A percentile compares a stretch with the other conserved stretches of the same genome.
Evolutionary conservation across 2,888 invertebrate genomes (phyloP).

Genomic region (Drosophila flavopinicola): DNA sequence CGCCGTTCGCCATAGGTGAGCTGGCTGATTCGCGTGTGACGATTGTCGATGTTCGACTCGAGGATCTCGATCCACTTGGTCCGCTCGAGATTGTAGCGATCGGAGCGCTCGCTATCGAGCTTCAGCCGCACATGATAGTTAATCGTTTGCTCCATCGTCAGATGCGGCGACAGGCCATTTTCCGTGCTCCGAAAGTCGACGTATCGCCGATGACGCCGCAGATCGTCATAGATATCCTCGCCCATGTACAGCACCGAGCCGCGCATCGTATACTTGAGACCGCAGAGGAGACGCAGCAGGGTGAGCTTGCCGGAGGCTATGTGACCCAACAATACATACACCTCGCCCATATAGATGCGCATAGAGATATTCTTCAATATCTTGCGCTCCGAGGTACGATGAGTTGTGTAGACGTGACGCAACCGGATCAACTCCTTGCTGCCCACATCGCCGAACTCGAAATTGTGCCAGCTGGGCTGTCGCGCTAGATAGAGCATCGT

Average conservation of each 20-base stretch:
- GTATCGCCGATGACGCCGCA: constrained; percentile 85
- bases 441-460: constrained; percentile 69
- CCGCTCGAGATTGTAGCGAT: constrained; percentile 86
- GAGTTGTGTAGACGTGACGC: constrained; percentile 59
- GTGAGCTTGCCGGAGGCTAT: constrained; percentile 95
- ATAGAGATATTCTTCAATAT: constrained; percentile 70
- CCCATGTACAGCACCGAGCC: constrained; percentile 40
- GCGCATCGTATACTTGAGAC: constrained; percentile 86
- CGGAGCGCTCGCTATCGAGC: constrained; percentile 78
- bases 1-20: constrained; percentile 90
- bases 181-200: constrained; percentile 92
- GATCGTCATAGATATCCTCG: constrained; percentile 86
- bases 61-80: constrained; percentile 87
- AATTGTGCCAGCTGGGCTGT: constrained; percentile 63
- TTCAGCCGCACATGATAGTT: constrained; percentile 91
- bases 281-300: constrained; percentile 94
- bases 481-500: constrained; percentile 23
- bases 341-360: constrained; percentile 75
- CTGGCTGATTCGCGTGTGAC: constrained; percentile 85
- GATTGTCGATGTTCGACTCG: constrained; percentile 87
- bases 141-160: constrained; percentile 92
- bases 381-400: constrained; percentile 34
- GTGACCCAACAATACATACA: constrained; percentile 89
- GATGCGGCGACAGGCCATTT: constrained; percentile 90
- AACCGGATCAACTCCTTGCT: constrained; percentile 56